Evolutionary conservation across 1,140 invertebrate species (phyloP).

Genomic region (Oryzaephilus surinamensis): DNA sequence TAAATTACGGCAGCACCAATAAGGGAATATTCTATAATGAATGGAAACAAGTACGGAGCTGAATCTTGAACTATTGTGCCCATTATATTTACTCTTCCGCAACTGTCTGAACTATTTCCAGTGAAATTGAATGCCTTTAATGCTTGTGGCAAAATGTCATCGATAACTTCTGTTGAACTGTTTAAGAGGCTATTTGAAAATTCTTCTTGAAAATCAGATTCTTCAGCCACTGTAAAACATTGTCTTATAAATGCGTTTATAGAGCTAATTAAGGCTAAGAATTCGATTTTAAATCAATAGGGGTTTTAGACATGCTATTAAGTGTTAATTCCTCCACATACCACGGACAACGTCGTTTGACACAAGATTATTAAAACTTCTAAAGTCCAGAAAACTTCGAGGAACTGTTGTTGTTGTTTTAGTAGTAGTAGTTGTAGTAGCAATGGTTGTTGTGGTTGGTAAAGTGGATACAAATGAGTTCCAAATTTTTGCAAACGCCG

Average conservation of each 20-base stretch:
- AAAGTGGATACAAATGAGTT: slow-evolving; percentile 13
- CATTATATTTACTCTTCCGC: slow-evolving; percentile 81
- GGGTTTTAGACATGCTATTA: slow-evolving; percentile 4
- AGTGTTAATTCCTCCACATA: slow-evolving; percentile 14
- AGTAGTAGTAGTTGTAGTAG: slow-evolving; percentile 31
- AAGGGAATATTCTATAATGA: slow-evolving; percentile 94
- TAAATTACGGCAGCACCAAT: slow-evolving; percentile 95
- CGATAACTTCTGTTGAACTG: slow-evolving; percentile 24
- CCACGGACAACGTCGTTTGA: slow-evolving; percentile 27
- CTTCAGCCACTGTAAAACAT: slow-evolving; percentile 24
- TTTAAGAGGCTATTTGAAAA: too few relatives aligned
- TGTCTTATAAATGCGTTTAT: neutral
- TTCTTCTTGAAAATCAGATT: slow-evolving; percentile 13
- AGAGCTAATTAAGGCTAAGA: neutral
- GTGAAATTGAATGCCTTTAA: slow-evolving; percentile 21
- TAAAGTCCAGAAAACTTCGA: slow-evolving; percentile 26
- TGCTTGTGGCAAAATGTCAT: slow-evolving; percentile 29
- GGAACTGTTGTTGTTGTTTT: slow-evolving; percentile 14
- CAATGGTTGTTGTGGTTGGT: slow-evolving; percentile 35
- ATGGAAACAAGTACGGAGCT: slow-evolving; percentile 87
- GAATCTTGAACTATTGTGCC: slow-evolving; percentile 84
- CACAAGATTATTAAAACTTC: slow-evolving; percentile 25
- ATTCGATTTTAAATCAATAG: neutral
- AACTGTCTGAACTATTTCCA: slow-evolving; percentile 41
- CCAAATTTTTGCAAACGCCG: slow-evolving; percentile 38